phyloP scores from a whole-genome alignment of 2,888 invertebrate species.

The Oxytorus armatus region DNA sequence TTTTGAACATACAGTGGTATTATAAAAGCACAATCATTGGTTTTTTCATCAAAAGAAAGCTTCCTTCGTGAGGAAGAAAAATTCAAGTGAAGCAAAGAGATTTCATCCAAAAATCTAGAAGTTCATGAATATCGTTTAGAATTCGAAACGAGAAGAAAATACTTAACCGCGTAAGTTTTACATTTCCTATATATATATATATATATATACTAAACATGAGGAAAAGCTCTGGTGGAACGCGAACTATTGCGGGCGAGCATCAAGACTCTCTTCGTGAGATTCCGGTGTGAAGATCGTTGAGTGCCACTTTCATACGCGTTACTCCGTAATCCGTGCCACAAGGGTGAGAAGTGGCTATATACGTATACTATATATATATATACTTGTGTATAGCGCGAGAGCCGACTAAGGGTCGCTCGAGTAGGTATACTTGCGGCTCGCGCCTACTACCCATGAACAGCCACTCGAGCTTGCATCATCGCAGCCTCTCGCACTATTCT shows the following conservation, averaged over 20 bases:
- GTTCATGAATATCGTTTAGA: background rate
- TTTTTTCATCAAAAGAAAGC: no score
- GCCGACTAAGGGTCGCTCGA: conserved; percentile 52
- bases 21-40: no score
- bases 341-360: conserved; percentile 20
- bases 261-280: conserved; percentile 44
- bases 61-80: no score
- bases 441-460: conserved; percentile 35
- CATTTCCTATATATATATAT: background rate
- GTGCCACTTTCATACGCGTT: conserved; percentile 57
- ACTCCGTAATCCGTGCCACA: conserved; percentile 50
- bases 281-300: conserved; percentile 38
- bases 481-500: conserved; percentile 1
- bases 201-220: conserved; percentile 14
- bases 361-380: background rate
- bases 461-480: conserved; percentile 52
- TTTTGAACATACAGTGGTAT: no score
- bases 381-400: conserved; percentile 7
- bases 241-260: background rate
- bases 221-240: conserved; percentile 5
- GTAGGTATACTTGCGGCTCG: conserved; percentile 46
- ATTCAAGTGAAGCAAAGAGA: no score
- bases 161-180: background rate
- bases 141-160: conserved; percentile 5
- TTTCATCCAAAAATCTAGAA: background rate